Conservation (phyloP, 2,113 vertebrate species). For the Oreamnos americanus region DNA sequence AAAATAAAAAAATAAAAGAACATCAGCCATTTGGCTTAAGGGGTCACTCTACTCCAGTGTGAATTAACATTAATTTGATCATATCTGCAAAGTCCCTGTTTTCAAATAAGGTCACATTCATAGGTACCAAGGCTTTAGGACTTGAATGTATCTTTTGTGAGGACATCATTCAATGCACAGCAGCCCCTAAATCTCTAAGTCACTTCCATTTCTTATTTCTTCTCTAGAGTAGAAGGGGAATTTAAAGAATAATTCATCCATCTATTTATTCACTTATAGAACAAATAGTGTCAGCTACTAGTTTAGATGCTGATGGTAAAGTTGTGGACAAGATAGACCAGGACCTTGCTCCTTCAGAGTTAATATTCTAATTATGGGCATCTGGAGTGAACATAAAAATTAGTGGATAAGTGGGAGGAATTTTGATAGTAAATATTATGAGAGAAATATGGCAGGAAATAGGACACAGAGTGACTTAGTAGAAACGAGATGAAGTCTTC, state of each 20-base stretch:
- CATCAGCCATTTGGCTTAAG: neutral
- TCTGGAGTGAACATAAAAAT: neutral
- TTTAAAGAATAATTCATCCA: neutral
- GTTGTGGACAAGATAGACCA: neutral
- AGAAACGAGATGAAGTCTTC: neutral
- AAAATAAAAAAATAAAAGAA: neutral
- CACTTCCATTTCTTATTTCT: neutral
- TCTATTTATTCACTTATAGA: neutral
- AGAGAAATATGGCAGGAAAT: neutral
- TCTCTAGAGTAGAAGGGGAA: neutral
- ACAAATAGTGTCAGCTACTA: neutral
- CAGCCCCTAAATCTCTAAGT: neutral
- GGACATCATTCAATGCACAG: neutral
- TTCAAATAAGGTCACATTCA: neutral
- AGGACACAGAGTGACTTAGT: neutral
- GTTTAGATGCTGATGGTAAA: neutral
- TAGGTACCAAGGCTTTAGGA: neutral
- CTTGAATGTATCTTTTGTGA: neutral
- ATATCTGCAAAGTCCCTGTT: neutral
- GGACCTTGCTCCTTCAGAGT: neutral
- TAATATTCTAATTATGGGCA: neutral
- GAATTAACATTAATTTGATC: neutral
- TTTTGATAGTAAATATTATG: neutral
- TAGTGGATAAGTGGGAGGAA: neutral
- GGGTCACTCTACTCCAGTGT: neutral